Evolutionary conservation across 2,888 invertebrate species (phyloP).

Genomic region (Thecophora atra): DNA sequence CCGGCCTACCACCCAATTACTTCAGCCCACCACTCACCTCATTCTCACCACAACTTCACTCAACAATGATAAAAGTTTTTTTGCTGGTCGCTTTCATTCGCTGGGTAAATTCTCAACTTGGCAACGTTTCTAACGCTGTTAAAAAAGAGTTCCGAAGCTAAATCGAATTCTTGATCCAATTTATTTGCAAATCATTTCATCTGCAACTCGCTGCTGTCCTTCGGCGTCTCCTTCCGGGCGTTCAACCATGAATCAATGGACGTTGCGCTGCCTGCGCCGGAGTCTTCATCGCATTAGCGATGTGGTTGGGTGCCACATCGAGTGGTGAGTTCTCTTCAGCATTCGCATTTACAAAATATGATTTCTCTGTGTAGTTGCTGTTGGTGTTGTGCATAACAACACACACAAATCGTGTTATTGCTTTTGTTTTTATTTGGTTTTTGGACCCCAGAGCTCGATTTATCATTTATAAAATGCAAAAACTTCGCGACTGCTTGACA

Average conservation of each 20-base stretch:
- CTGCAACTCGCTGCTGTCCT: conserved; percentile 45
- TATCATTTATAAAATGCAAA: conserved; percentile 49
- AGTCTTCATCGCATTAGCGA: conserved; percentile 31
- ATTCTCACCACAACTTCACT: neutral
- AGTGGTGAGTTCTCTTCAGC: neutral
- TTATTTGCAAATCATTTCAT: conserved; percentile 62
- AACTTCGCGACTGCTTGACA: neutral
- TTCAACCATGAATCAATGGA: too few relatives aligned
- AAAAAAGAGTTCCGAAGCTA: conserved; percentile 59
- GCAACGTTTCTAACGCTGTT: conserved; percentile 49
- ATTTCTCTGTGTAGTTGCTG: too few relatives aligned
- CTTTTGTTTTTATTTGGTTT: conserved; percentile 13
- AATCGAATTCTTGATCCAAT: conserved; percentile 60
- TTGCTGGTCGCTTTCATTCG: neutral
- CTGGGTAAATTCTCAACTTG: conserved; percentile 17
- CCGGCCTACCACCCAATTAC: too few relatives aligned
- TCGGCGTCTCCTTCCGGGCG: too few relatives aligned
- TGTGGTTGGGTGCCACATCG: conserved; percentile 2
- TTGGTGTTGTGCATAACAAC: neutral
- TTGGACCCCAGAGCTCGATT: conserved; percentile 52
- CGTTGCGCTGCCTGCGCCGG: neutral
- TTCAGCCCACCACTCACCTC: too few relatives aligned
- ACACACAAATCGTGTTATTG: conserved; percentile 1
- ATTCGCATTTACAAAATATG: too few relatives aligned
- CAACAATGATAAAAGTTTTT: conserved; percentile 4